Evolutionary conservation across 2,113 vertebrate genomes (phyloP), one percentile per base, ranked within the genome.

Genomic region (Cheirogaleus medius): DNA sequence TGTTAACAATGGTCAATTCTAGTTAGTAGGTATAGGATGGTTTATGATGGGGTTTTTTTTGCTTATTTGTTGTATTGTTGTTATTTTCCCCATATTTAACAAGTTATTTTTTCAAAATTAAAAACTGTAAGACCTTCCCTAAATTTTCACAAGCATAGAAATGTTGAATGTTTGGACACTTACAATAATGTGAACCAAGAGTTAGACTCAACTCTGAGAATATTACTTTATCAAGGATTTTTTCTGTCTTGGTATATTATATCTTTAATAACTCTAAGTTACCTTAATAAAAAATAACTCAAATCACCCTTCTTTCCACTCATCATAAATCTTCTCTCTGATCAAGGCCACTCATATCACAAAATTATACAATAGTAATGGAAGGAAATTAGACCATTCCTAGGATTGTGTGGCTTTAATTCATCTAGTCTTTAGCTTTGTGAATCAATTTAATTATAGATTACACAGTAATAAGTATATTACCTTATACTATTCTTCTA

Each of bases 91-190:
- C 29, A 5, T 44, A 66, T 80, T 88, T 83, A 83, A 82, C 25
- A 91, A 20, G 32, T 54, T 64, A 78, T 73, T 64, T 91, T 84
- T 52, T 91, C 20, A 78, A 82, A 97, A 60, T 81, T 85, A 58
- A 64, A 95, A 86, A n/a, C 44, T 77, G 32, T 88, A 37, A 81
- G 49, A 66, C 7, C 14, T 27, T 81, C 25, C 13, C 2, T 74
- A 64, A 85, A 47, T 74, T 71, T 78, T 81, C 54, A 92, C n/a
- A 91, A 89, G 15, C 47, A 56, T 29, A 83, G 63, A 68, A 3
- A 7, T 60, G 25, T 68, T 63, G 42, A 78, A 76, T 20, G 5
- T 27, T 37, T 89, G 8, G 21, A 89, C 44, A 34, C 12, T 66
- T 60, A 15, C 9, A 76, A 20, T 54, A 76, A 14, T 69, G 37